phyloP scores from a whole-genome alignment of 2,797 vertebrate genomes.

The Neopelma chrysocephalum region DNA sequence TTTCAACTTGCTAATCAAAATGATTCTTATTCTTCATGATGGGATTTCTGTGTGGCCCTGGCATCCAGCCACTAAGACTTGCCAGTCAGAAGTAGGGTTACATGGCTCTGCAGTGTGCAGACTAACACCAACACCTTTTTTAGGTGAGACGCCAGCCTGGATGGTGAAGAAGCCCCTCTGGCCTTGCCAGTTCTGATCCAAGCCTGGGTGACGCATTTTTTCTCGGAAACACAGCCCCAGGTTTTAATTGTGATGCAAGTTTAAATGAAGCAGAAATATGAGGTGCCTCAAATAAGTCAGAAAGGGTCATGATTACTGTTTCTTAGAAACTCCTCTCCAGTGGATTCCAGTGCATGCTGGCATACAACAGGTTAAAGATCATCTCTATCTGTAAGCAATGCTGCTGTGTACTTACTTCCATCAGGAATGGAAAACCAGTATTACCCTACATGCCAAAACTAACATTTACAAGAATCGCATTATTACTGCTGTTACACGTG shows the following conservation, averaged over 20 bases:
- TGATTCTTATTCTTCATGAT: neutral
- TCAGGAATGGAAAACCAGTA: neutral
- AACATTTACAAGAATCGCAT: neutral
- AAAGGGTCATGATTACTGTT: neutral
- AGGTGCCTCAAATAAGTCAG: neutral
- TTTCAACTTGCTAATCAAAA: neutral
- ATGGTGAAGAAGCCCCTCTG: neutral
- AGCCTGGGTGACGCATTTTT: rapidly evolving
- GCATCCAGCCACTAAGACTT: neutral
- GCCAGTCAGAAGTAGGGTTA: neutral
- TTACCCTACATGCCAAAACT: neutral
- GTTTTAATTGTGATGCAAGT: neutral
- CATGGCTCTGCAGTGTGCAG: neutral
- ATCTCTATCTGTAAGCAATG: neutral
- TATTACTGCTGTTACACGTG: neutral
- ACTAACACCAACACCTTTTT: neutral
- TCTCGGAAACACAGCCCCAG: neutral
- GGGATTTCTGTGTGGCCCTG: neutral
- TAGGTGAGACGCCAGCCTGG: neutral
- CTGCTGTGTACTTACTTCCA: neutral
- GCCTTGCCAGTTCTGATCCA: neutral
- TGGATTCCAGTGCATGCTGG: neutral
- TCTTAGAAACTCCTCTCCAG: neutral
- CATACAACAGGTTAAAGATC: neutral
- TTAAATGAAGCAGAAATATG: neutral